phyloP scores from a whole-genome alignment of 2,113 vertebrate species.

The Eleginops maclovinus region DNA sequence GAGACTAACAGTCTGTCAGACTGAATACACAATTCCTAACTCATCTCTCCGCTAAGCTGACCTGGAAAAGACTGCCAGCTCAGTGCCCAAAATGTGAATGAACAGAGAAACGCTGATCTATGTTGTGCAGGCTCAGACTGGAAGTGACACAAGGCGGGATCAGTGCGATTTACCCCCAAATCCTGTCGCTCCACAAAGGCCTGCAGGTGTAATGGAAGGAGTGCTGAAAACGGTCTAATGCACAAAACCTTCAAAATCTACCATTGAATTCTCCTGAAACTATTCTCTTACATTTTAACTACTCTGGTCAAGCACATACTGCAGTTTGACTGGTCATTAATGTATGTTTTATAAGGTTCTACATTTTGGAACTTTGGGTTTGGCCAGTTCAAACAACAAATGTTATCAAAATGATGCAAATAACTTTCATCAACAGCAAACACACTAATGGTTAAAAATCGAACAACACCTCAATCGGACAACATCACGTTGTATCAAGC shows the following conservation, averaged over 20 bases:
- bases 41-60: conserved; percentile 25
- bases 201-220: conserved; percentile 24
- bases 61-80: conserved; percentile 39
- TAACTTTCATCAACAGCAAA: no score
- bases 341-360: background rate
- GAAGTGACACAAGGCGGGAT: conserved; percentile 36
- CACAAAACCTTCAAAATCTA: background rate
- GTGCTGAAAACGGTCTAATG: background rate
- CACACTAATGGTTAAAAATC: no score
- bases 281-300: background rate
- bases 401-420: no score
- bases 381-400: no score
- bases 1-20: conserved; percentile 18
- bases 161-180: conserved; percentile 29
- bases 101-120: conserved; percentile 37
- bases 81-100: conserved; percentile 10
- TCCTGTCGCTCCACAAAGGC: conserved; percentile 10
- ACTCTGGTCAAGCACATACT: background rate
- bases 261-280: background rate
- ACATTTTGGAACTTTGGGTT: no score
- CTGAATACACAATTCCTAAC: conserved; percentile 5
- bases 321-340: background rate
- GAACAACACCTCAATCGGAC: no score
- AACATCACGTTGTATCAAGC: no score
- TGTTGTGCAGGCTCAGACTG: conserved; percentile 34